Base-by-base conservation (phyloP, 2,888 invertebrate species). In the Acleris laterana region DNA sequence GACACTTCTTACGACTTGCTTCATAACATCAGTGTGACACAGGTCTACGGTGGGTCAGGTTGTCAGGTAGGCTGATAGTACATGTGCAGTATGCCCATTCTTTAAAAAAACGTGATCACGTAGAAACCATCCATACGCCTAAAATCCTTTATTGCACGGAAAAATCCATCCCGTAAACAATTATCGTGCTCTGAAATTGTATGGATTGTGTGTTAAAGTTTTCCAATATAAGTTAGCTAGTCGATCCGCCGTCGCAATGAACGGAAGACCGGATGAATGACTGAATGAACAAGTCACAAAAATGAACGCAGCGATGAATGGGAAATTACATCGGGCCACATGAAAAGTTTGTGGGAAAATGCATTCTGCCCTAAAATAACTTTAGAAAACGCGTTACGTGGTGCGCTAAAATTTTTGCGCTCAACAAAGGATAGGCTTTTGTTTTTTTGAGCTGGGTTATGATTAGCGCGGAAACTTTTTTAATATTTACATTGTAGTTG, bases 221-320 rank as follows among this genome's bases (percentile, higher is more conserved):
- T 70, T 68, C 62, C 69, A 70, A 70, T 70, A 68, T 70, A 70
- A 70, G 69, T 70, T 70, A 65, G 69, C 50, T 50, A 44, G 57
- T 61, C 64, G 62, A 64, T 68, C 60, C 42, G 50, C 44, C 48
- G 59, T 61, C 55, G 59, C 49, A 42, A 58, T 48, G 60, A 52
- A 62, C 55, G 52, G 64, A 63, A 58, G 59, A 68, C 22, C 28
- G 53, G 53, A 63, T 50, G 68, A 63, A 58, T 58, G 63, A 51
- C 46, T 44, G 68, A 60, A 58, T 58, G 63, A 51, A 51, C 61
- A 51, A 66, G 48, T 67, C 56, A 62, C 44, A 62, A 53, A 62
- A 48, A 57, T 56, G 56, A 61, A 56, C 17, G 44, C n/a, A 28
- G 11, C 56, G 22, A 32, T 62, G 67, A 61, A 65, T 61, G 60